A percentile compares a stretch with the other conserved stretches of the same genome.
These are phyloP conservation scores for Habrosyne pyritoides DNA, from an alignment of 2,888 invertebrate genomes.

Conservation along the genomic window DNA sequence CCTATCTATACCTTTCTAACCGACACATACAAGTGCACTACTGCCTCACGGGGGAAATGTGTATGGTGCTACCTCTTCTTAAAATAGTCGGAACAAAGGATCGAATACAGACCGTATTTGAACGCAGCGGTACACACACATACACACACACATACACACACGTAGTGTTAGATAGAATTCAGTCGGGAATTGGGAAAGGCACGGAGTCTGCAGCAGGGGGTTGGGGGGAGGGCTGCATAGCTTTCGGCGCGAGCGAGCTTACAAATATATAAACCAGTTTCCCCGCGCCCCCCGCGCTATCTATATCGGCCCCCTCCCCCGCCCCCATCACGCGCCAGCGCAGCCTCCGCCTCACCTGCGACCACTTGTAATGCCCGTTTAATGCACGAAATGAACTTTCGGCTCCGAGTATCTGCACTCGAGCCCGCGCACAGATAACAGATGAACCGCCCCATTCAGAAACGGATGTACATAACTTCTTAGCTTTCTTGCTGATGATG, in stretches of 20 bases:
- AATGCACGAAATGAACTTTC: slow-evolving; percentile 55
- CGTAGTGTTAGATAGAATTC: not conserved
- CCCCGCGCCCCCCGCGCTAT: slow-evolving; percentile 22
- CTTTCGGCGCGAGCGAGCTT: slow-evolving; percentile 61
- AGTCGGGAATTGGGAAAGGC: slow-evolving; percentile 5
- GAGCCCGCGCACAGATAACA: not conserved
- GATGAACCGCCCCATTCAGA: not conserved
- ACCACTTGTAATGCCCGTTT: slow-evolving; percentile 40
- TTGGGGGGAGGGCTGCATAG: slow-evolving; percentile 34
- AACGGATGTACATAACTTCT: not conserved
- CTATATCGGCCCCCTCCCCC: slow-evolving; percentile 12
- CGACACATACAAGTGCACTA: too few relatives aligned
- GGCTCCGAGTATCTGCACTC: slow-evolving; percentile 17
- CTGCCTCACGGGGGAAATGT: too few relatives aligned
- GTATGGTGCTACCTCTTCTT: too few relatives aligned
- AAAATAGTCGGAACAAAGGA: not conserved
- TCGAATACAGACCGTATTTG: too few relatives aligned
- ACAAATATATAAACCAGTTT: slow-evolving; percentile 76
- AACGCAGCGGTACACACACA: not conserved
- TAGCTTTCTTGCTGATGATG: not conserved
- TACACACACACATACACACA: not conserved
- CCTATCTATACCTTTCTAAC: too few relatives aligned
- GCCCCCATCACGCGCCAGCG: slow-evolving; percentile 27
- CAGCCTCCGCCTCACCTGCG: slow-evolving; percentile 40
- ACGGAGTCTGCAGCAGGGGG: slow-evolving; percentile 19